Evolutionary conservation across 2,113 vertebrate species (phyloP).

Genomic region (Lagopus leucura): DNA sequence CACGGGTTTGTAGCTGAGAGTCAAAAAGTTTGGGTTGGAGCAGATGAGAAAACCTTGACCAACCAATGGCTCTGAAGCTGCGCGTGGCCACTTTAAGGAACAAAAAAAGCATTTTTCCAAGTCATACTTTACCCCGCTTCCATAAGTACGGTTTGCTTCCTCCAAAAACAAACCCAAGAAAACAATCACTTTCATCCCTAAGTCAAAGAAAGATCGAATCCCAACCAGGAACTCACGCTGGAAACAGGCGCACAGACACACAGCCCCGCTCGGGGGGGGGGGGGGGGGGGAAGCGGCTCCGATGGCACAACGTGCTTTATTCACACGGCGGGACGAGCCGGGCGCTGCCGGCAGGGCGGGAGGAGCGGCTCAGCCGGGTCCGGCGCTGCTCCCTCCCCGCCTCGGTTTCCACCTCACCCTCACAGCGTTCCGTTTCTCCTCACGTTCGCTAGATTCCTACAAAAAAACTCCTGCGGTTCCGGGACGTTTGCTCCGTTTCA

Average conservation of each 20-base stretch:
- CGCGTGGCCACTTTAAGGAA: background rate
- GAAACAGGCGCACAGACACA: constrained; percentile 1
- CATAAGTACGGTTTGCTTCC: background rate
- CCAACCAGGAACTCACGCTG: constrained; percentile 2
- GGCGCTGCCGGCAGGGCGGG: background rate
- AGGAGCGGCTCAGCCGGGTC: no score
- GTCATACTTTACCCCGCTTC: background rate
- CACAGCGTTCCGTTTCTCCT: no score
- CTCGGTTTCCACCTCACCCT: no score
- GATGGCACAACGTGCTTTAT: constrained; percentile 15
- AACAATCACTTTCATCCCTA: background rate
- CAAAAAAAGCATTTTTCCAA: background rate
- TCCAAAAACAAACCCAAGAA: background rate
- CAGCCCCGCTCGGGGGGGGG: background rate
- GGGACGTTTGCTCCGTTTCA: no score
- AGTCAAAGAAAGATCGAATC: constrained; percentile 40
- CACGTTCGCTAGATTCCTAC: no score
- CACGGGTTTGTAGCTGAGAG: background rate
- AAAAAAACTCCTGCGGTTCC: no score
- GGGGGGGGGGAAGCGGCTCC: background rate
- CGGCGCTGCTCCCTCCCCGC: no score
- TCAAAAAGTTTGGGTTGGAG: background rate
- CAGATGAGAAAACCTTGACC: background rate
- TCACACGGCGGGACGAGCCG: constrained; percentile 21
- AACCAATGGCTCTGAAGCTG: background rate